phyloP scores from a whole-genome alignment of 2,888 invertebrate species.

The Terebella lapidaria region DNA sequence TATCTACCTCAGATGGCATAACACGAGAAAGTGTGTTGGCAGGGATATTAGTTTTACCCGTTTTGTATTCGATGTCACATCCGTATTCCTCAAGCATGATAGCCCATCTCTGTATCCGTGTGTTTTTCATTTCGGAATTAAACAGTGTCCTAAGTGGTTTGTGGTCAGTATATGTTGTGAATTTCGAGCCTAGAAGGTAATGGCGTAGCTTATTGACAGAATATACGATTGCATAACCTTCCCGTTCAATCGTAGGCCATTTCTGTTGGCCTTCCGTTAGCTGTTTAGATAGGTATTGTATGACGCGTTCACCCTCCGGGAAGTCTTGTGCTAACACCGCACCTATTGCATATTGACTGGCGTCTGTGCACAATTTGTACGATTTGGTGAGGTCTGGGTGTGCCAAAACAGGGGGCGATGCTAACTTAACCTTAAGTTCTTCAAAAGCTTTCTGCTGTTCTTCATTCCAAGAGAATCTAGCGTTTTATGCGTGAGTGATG shows the following conservation, averaged over 20 bases:
- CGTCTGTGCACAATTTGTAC: constrained; percentile 1
- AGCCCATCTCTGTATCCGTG: constrained; percentile 7
- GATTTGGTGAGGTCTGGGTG: not conserved
- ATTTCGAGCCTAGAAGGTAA: not conserved
- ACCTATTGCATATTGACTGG: constrained; percentile 2
- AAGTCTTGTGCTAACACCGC: constrained; percentile 2
- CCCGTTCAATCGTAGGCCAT: constrained; percentile 2
- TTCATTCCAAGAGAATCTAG: not conserved
- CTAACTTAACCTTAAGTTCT: not conserved
- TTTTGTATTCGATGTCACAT: not conserved
- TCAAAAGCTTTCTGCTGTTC: not conserved
- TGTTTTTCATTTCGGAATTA: not conserved
- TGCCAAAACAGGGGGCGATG: not conserved
- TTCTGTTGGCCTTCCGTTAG: not conserved
- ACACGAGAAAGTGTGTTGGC: not conserved
- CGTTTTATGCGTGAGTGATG: not conserved
- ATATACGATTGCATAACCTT: not conserved
- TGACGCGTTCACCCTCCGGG: not conserved
- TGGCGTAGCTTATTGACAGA: not conserved
- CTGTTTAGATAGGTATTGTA: not conserved
- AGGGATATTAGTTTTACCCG: not conserved
- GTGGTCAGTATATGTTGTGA: not conserved
- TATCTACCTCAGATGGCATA: no score
- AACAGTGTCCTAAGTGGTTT: not conserved
- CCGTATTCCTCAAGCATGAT: not conserved